Percentiles rank a stretch among this genome's conserved stretches.
These are phyloP conservation scores for Esox niger DNA, from an alignment of 2,113 vertebrate species.

Conservation along the genomic window DNA sequence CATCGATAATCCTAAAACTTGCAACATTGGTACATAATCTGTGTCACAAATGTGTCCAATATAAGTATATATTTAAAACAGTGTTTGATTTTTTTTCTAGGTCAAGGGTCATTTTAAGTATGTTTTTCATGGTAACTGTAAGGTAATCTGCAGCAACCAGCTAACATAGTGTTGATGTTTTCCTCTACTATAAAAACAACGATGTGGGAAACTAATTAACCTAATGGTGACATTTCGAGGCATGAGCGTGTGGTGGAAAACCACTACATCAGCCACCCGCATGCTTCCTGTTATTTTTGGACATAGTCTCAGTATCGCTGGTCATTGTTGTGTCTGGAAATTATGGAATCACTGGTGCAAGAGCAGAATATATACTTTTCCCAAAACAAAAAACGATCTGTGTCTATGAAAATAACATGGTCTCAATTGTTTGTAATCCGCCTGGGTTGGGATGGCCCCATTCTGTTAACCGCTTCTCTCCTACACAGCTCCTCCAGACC, in stretches of 20 bases:
- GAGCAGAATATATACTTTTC: slow-evolving; percentile 46
- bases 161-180: slow-evolving; percentile 21
- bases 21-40: no score
- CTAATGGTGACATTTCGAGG: slow-evolving; percentile 59
- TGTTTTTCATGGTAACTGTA: background rate
- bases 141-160: background rate
- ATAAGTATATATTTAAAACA: no score
- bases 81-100: no score
- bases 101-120: no score
- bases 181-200: slow-evolving; percentile 51
- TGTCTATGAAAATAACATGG: slow-evolving; percentile 46
- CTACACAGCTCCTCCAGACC: slow-evolving; percentile 14
- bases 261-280: slow-evolving; percentile 67
- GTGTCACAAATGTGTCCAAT: no score
- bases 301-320: slow-evolving; percentile 57
- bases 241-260: slow-evolving; percentile 66
- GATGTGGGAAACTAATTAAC: slow-evolving; percentile 42
- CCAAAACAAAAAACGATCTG: background rate
- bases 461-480: slow-evolving; percentile 37
- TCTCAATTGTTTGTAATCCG: slow-evolving; percentile 27
- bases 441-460: slow-evolving; percentile 36
- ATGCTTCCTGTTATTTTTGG: slow-evolving; percentile 75
- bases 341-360: slow-evolving; percentile 16
- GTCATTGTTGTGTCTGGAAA: slow-evolving; percentile 60
- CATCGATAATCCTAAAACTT: slow-evolving; percentile 35